Conservation (phyloP, 2,797 vertebrate species). For the Coluber constrictor region DNA sequence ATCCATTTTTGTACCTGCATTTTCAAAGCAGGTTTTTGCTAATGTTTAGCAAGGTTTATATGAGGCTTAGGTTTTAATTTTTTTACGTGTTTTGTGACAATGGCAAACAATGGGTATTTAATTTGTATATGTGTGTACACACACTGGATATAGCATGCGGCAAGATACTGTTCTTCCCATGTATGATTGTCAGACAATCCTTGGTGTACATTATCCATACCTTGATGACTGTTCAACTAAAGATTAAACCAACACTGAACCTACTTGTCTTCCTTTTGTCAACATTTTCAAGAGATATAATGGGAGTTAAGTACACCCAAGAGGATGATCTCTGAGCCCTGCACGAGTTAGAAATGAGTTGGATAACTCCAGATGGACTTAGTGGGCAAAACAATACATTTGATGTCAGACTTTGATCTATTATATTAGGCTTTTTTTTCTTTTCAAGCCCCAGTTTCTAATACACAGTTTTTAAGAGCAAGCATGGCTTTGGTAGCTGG, state of each 20-base stretch:
- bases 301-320: conserved; percentile 20
- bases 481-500: background rate
- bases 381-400: background rate
- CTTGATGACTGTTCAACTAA: background rate
- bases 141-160: background rate
- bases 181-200: background rate
- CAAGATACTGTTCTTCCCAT: background rate
- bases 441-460: background rate
- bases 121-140: background rate
- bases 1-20: background rate
- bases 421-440: background rate
- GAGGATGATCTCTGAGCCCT: background rate
- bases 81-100: background rate
- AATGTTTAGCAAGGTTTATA: background rate
- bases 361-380: background rate
- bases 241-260: background rate
- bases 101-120: background rate
- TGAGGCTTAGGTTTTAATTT: background rate
- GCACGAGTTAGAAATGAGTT: background rate
- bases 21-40: background rate
- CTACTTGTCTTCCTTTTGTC: background rate
- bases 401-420: background rate
- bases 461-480: background rate
- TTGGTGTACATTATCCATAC: background rate
- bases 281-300: background rate